Evolutionary conservation across 2,113 vertebrate genomes (phyloP).

Genomic region (Ia io): DNA sequence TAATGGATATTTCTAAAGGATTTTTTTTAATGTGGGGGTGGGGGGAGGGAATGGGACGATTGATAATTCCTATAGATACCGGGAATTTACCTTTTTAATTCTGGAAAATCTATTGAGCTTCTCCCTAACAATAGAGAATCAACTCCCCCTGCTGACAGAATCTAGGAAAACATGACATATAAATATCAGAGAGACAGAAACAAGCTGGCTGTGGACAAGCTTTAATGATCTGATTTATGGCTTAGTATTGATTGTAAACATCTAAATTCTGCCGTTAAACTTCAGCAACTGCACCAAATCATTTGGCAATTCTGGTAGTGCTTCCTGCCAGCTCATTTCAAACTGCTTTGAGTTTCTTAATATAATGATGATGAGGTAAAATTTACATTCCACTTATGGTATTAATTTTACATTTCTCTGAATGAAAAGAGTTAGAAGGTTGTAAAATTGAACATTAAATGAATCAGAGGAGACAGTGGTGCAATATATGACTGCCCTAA

Average conservation of each 20-base stretch:
- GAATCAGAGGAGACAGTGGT: slow-evolving; percentile 88
- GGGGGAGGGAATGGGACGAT: not conserved
- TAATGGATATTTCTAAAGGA: not conserved
- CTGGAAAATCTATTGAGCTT: slow-evolving; percentile 9
- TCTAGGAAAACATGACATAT: slow-evolving; percentile 82
- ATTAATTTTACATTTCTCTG: slow-evolving; percentile 90
- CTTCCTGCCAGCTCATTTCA: slow-evolving; percentile 84
- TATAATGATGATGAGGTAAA: slow-evolving; percentile 85
- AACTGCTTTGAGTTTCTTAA: slow-evolving; percentile 78
- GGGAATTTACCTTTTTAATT: slow-evolving; percentile 45
- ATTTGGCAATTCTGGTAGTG: slow-evolving; percentile 77
- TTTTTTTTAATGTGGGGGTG: too few relatives aligned
- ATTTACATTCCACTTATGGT: slow-evolving; percentile 89
- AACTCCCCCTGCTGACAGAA: slow-evolving; percentile 95
- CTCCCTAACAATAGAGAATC: slow-evolving; percentile 90
- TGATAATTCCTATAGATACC: slow-evolving; percentile 16
- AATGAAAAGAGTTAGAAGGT: slow-evolving; percentile 88
- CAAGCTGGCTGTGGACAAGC: slow-evolving; percentile 76
- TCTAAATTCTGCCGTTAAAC: slow-evolving; percentile 86
- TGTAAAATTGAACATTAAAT: slow-evolving; percentile 90
- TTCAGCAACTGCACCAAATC: slow-evolving; percentile 82
- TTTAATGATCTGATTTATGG: slow-evolving; percentile 84
- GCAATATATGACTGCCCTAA: slow-evolving; percentile 88
- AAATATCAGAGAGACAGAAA: slow-evolving; percentile 74
- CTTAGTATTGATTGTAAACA: slow-evolving; percentile 85